Conservation (phyloP, 2,797 vertebrate species). For the Microhierax caerulescens region DNA sequence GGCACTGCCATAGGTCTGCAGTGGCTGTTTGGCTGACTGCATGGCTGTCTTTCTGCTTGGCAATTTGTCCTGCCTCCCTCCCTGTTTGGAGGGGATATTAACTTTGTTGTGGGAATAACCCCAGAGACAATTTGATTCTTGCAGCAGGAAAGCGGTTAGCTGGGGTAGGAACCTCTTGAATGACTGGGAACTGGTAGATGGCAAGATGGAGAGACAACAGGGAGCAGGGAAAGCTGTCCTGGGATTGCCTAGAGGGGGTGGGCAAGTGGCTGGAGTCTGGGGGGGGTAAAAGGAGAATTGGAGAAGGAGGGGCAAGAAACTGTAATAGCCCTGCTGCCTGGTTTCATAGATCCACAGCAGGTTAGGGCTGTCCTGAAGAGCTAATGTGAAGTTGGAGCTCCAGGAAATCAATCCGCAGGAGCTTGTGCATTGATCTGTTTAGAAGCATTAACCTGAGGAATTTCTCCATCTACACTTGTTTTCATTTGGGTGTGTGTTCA, state of each 20-base stretch:
- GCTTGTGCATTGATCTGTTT: constrained; percentile 51
- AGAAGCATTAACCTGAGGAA: constrained; percentile 43
- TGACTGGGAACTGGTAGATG: background rate
- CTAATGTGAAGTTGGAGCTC: background rate
- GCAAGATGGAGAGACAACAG: background rate
- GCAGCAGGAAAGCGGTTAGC: background rate
- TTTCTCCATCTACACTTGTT: constrained; percentile 34
- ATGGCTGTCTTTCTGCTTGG: background rate
- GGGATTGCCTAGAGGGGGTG: background rate
- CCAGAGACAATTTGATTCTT: background rate
- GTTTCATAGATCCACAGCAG: background rate
- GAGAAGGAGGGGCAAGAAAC: background rate
- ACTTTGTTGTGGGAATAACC: background rate
- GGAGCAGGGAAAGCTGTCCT: background rate
- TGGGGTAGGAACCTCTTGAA: background rate
- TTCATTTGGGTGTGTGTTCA: constrained; percentile 35
- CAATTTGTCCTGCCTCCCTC: background rate
- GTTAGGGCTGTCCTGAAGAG: background rate
- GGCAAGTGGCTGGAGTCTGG: background rate
- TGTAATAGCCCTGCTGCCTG: accelerated
- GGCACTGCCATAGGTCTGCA: background rate
- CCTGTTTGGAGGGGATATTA: background rate
- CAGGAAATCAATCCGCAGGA: constrained; percentile 11
- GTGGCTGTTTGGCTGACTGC: too few relatives aligned
- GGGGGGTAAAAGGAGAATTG: background rate